Base-by-base conservation (phyloP, 64 coral and sea anemone species). In the Catalaphyllia jardinei region DNA sequence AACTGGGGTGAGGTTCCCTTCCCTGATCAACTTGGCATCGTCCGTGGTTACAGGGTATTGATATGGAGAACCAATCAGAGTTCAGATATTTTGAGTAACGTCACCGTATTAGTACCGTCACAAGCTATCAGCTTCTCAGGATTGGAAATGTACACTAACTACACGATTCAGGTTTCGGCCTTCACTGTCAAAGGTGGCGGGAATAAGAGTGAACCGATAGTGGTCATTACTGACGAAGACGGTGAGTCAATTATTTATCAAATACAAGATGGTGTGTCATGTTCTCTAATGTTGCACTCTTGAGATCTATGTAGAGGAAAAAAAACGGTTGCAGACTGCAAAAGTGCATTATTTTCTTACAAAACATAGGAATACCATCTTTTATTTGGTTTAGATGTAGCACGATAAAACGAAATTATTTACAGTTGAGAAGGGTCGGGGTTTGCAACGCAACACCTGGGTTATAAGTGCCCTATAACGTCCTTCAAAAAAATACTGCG, bases 151-250 rank as follows among this genome's bases (percentile, higher is more conserved):
- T 94, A 86, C 71, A 87, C 72, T 46, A 67, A 78, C 13, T 94
- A 94, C 31, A 31, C 31, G 11, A 50, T 94, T 11, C 62, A 77
- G 67, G 62, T 94, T 20, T 64, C 64, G 20, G 88, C 78, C 22
- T 78, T 86, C 69, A 90, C 93, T 12, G 82, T 64, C 8, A 94
- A 90, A 78, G 93, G 88, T 51, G 29, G 60, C 16, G 93, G 93
- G 16, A 79, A 62, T 31, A 9, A 67, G 31, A 83, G 86, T 22
- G 51, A 46, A 7, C 75, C 93, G 6, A 80, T 87, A 31, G 25
- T 87, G 38, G 74, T 60, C 2, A 89, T 69, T 24, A 94, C 93
- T 24, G 93, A 71, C 75, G 93, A 94, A 61, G 93, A 90, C 50
- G 82, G 93, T 94, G 61, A 79, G 88, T 83, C 7, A 77, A 69